Conservation (phyloP, 2,888 invertebrate species). For the Aphodius granarius region DNA sequence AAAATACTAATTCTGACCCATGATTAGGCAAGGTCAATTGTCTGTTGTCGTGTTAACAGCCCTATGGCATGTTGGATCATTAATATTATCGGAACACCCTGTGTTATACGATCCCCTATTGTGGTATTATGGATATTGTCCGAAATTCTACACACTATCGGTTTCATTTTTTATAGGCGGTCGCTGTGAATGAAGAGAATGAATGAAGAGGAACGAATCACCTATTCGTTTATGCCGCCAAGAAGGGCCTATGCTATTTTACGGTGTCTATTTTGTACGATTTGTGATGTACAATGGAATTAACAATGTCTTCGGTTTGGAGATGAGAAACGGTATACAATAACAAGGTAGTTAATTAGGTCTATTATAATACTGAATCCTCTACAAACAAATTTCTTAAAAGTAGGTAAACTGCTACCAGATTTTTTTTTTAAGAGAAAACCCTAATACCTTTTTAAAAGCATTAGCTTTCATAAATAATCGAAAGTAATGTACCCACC, state of each 20-base stretch:
- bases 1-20: constrained; percentile 4
- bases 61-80: constrained; percentile 15
- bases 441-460: neutral
- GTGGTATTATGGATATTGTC: constrained; percentile 27
- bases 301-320: constrained; percentile 11
- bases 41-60: constrained; percentile 25
- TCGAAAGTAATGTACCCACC: neutral
- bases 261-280: constrained; percentile 36
- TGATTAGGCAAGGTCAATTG: constrained; percentile 27
- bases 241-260: constrained; percentile 33
- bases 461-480: neutral
- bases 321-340: neutral
- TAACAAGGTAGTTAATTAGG: neutral
- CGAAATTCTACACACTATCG: constrained; percentile 19
- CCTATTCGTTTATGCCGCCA: constrained; percentile 20
- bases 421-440: neutral
- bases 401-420: neutral
- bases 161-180: constrained; percentile 9
- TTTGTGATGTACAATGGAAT: constrained; percentile 24
- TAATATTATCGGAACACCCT: constrained; percentile 18
- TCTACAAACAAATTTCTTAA: neutral
- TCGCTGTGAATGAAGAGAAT: constrained; percentile 14
- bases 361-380: neutral
- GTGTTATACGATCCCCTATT: constrained; percentile 25
- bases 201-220: constrained; percentile 31